Evolutionary conservation across 1,140 invertebrate genomes (phyloP), one percentile per base, ranked within the genome.

Genomic region (Rhizoglyphus robini): DNA sequence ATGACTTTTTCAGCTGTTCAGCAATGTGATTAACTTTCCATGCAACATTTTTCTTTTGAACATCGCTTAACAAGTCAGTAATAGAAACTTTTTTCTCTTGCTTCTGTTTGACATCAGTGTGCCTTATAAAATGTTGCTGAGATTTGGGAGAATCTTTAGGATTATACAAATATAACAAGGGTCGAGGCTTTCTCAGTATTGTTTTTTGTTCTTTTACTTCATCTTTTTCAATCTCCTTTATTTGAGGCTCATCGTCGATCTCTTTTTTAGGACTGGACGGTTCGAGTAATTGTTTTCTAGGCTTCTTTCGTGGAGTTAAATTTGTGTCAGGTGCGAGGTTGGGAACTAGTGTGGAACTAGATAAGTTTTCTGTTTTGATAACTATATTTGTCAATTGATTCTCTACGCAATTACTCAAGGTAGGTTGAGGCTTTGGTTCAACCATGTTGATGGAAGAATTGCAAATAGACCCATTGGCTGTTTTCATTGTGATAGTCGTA

Each of bases 21-120:
- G 84, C 87, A 58, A 96, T 80, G 78, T 95, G 88, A 79, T 90
- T 85, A 31, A 96, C 81, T 79, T 96, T 96, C 92, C 92, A 97
- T 13, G 91, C 92, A 73, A 89, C 88, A n/a, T 90, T 81, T 77
- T 88, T 91, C 70, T 90, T 85, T 66, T 88, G 75, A 29, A 93
- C 86, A 73, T 95, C 90, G 76, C 87, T 88, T 1, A 90, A 88
- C 68, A 96, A 78, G 77, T 96, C 91, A 72, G 86, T 86, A 2
- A 93, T 84, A 4, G 87, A 86, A 4, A 86, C 83, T 68, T 84
- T 79, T 67, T 86, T 81, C 73, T 93, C 89, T 68, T 91, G 87
- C 70, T 87, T 87, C 0, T 87, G 83, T 73, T 86, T 86, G 1
- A 96, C 88, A 76, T 96, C 93, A 18, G 83, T 82, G 66, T 92